phyloP scores from a whole-genome alignment of 2,113 vertebrate genomes.

The Cercopithecus mona region DNA sequence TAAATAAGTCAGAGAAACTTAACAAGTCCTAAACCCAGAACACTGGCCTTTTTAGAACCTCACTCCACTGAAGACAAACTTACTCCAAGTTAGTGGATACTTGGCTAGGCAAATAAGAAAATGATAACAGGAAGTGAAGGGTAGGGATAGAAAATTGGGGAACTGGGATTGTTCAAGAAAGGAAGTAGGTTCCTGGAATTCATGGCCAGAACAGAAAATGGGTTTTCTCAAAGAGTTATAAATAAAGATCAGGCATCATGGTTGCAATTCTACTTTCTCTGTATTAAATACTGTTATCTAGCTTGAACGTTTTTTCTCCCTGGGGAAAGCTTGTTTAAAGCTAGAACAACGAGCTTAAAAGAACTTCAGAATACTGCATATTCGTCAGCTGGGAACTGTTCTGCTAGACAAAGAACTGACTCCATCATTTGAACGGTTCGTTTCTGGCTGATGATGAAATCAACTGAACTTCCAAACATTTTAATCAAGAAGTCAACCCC shows the following conservation, averaged over 20 bases:
- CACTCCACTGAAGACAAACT: background rate
- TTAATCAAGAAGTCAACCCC: background rate
- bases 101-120: background rate
- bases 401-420: background rate
- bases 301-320: background rate
- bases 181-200: background rate
- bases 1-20: background rate
- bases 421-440: background rate
- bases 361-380: background rate
- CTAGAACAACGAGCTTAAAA: background rate
- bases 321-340: background rate
- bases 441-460: background rate
- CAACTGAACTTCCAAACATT: background rate
- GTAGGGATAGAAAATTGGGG: background rate
- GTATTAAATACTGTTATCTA: background rate
- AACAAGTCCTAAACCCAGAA: background rate
- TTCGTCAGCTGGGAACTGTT: conserved; percentile 3
- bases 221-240: conserved; percentile 24
- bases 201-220: background rate
- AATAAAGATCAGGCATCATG: background rate
- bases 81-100: background rate
- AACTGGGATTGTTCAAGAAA: background rate
- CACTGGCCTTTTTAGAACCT: background rate
- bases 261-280: background rate
- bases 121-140: background rate